Base-by-base conservation (phyloP, 1,140 invertebrate genomes). In the Atta cephalotes region DNA sequence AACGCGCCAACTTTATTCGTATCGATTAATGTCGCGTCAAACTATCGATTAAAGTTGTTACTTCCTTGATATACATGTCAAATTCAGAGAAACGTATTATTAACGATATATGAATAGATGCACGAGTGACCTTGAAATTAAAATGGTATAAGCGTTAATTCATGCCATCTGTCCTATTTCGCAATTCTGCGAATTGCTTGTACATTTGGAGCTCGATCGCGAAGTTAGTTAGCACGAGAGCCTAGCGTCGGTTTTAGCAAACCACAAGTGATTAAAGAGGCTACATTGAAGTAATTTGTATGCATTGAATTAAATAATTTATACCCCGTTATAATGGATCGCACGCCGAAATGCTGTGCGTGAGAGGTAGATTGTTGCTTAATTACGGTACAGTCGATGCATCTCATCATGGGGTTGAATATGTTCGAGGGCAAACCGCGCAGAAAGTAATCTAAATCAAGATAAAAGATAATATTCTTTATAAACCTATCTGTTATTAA, bases 271-370 rank as follows among this genome's bases (percentile, higher is more conserved):
- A 76, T 76, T 76, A 76, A 84, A 84, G 80, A 76, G 71, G 70
- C 56, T 76, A 51, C 56, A 62, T 74, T n/a, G 18, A 76, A 76
- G 39, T 84, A 84, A 84, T 84, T 76, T 76, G 70, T 76, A 76
- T 84, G 70, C 80, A 84, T 84, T 62, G 80, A 62, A 58, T 62
- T 76, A 84, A 84, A 74, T 84, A 84, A 84, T 84, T 76, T 76
- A 76, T 76, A 62, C 58, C 39, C 39, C n/a, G 66, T 21, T 70
- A 81, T 81, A 81, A 81, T 70, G 65, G 78, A 81, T 81, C 31
- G 78, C 16, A 51, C 78, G 31, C 65, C 65, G 78, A 81, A 70
- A 81, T 81, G 62, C 62, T 31, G 35, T 5, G 45, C 62, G 77
- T 63, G 62, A 66, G 77, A 79, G 62, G 18, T 21, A 53, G 62